phyloP scores from a whole-genome alignment of 2,797 vertebrate genomes.

The Gambelia wislizenii region DNA sequence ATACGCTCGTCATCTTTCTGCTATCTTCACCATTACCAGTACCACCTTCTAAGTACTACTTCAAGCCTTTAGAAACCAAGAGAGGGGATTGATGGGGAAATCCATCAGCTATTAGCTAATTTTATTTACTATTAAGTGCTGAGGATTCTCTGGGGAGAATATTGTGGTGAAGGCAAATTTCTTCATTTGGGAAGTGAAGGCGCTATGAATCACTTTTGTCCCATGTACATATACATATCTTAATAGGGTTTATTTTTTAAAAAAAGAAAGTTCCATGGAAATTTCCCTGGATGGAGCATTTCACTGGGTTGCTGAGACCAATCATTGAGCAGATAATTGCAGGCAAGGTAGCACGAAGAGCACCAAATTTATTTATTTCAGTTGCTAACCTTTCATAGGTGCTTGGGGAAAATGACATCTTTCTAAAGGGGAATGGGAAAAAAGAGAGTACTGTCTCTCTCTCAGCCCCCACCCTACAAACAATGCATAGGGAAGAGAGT shows the following conservation, averaged over 20 bases:
- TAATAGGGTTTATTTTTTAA: background rate
- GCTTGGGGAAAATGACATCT: background rate
- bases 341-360: background rate
- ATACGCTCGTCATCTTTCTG: background rate
- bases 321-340: background rate
- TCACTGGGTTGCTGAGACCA: background rate
- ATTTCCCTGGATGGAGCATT: background rate
- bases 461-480: too few relatives aligned
- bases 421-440: background rate
- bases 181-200: background rate
- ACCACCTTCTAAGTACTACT: conserved; percentile 1
- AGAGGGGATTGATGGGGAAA: background rate
- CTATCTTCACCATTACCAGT: background rate
- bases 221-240: too few relatives aligned
- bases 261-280: too few relatives aligned
- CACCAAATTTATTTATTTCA: background rate
- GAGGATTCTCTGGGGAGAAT: background rate
- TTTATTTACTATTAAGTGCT: background rate
- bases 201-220: too few relatives aligned
- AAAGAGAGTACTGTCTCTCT: background rate
- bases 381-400: background rate
- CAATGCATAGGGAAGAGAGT: background rate
- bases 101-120: background rate
- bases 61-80: background rate
- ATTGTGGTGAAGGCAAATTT: background rate